Evolutionary conservation across 2,888 invertebrate genomes (phyloP), one percentile per base, ranked within the genome.

Genomic region (Coenonympha arcania): DNA sequence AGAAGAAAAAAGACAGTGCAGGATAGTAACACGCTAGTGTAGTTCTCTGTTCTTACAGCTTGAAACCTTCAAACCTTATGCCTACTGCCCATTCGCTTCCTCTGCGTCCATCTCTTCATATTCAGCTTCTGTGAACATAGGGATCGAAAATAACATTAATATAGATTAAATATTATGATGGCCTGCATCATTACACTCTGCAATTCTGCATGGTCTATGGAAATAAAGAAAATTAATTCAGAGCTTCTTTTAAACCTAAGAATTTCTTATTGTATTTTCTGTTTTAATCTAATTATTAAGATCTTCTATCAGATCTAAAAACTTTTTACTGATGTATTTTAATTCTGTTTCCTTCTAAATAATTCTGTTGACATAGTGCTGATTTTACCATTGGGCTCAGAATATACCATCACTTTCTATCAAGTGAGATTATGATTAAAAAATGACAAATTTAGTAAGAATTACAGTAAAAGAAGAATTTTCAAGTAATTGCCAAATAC

Each of bases 51-150:
- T 69, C 71, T 69, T 69, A 61, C 61, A 65, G 62, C 61, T 63
- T 61, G 57, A 50, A 28, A 56, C 41, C 51, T 51, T 52, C 48
- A 54, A 55, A 48, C 47, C 45, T 49, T 33, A 22, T 9, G 42
- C 45, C 68, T 69, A 78, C 62, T 76, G 76, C 50, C 78, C 82
- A 68, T 81, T 81, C 18, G 67, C 58, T 61, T 78, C 79, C 51
- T 85, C 82, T 1, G 81, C 79, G 42, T 85, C 87, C 86, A 85
- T 87, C 66, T 83, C 86, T 55, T 85, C 86, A 56, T 79, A 79
- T 50, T 82, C 84, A 31, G 73, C 76, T 74, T 87, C 87, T 86
- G 84, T 69, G 85, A 87, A 62, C 53, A 76, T 58, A 70, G 61
- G 61, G 57, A 66, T 65, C 58, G 71, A 57, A 64, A 59, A 55